Base-by-base conservation (phyloP, 2,888 invertebrate species). In the Pimpla rufipes region DNA sequence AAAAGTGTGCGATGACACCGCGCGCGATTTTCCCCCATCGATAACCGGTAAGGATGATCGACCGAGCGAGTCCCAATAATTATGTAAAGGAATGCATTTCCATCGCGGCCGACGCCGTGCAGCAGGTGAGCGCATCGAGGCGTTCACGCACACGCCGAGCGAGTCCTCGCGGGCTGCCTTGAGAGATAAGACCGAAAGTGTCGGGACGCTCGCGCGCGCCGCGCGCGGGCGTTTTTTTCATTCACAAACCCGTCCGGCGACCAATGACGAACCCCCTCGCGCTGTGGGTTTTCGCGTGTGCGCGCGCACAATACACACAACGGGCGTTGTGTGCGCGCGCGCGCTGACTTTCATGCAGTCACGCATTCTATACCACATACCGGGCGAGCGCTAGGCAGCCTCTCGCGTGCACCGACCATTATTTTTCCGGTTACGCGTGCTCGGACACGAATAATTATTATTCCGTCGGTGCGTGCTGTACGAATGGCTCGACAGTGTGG, bases 381-480 rank as follows among this genome's bases (percentile, higher is more conserved):
- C 50, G 18, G 50, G n/a, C 6, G 66, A 21, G 23, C 21, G 11
- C 66, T 42, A 23, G 21, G 62, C 29, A 23, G 23, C 7, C 11
- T 23, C 45, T 45, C 23, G 23, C 45, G 45, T 45, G 66, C 13
- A 45, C 35, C 35, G 35, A 18, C 50, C 37, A 52, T 77, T 77
- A 70, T 73, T 74, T 78, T 74, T 29, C 68, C 80, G 52, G 77
- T 83, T 83, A 83, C 74, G 73, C 77, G 80, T 80, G 59, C 74
- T 74, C 80, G 79, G 57, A 50, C 76, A 79, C 67, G 73, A 76
- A 80, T 80, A 83, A 77, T 83, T 73, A 83, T 81, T 81, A 68
- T 59, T 68, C 40, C 59, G 75, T 35, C 52, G 50, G 55, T 75
- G 78, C 78, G 59, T 68, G 79, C 52, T n/a, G 42, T 18, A 68